phyloP scores from a whole-genome alignment of 2,113 vertebrate species.

The Hippoglossus stenolepis region DNA sequence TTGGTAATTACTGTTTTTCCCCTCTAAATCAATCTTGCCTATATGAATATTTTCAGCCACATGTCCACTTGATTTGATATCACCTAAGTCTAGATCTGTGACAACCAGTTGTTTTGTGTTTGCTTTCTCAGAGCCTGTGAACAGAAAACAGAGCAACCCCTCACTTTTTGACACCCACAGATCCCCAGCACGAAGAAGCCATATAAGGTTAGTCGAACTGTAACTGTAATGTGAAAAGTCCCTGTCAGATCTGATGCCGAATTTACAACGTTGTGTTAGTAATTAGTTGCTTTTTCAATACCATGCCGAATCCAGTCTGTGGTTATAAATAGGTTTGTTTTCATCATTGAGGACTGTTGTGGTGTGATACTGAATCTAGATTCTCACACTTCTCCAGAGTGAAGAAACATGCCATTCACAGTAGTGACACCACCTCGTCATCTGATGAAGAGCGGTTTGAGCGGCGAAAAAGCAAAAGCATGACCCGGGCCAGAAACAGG shows the following conservation, averaged over 20 bases:
- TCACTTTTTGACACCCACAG: conserved; percentile 96
- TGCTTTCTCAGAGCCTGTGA: conserved; percentile 89
- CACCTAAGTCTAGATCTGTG: not conserved
- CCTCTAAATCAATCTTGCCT: no score
- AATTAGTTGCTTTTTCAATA: not conserved
- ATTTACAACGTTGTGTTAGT: not conserved
- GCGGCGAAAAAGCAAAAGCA: conserved; percentile 97
- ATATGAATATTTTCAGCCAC: no score
- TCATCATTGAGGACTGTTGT: not conserved
- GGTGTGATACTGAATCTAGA: not conserved
- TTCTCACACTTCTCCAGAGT: conserved; percentile 81
- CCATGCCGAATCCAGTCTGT: not conserved
- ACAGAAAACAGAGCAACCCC: conserved; percentile 95
- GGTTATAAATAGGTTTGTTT: no score
- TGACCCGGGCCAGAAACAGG: conserved; percentile 97
- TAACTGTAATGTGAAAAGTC: not conserved
- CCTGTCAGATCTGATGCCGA: not conserved
- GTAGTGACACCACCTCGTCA: conserved; percentile 96
- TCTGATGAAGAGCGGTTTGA: conserved; percentile 99
- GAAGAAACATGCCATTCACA: conserved; percentile 99
- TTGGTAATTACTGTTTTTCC: conserved; percentile 82
- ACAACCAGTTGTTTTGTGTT: conserved; percentile 41
- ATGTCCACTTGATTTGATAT: not conserved
- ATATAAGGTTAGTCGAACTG: conserved; percentile 88
- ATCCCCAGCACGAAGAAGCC: conserved; percentile 98